A percentile compares a stretch with the other conserved stretches of the same genome.
Evolutionary conservation across 2,888 invertebrate genomes (phyloP).

Genomic region (Scrobipalpa atriplicella): DNA sequence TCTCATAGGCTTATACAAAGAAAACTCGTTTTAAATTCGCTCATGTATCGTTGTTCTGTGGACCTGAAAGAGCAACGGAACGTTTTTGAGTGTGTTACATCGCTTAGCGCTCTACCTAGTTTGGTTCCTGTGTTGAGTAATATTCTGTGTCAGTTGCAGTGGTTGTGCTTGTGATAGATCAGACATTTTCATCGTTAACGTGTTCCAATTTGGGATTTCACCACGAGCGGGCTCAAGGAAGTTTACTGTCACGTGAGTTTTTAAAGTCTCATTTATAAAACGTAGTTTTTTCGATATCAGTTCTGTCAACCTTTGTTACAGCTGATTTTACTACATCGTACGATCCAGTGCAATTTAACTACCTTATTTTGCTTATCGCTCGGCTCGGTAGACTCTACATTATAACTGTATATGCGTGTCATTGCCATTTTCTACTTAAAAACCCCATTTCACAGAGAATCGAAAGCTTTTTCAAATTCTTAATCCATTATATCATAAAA

Average conservation of each 20-base stretch:
- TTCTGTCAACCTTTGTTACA: slow-evolving; percentile 26
- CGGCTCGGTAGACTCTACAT: not conserved
- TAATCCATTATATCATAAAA: not conserved
- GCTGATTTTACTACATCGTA: slow-evolving; percentile 20
- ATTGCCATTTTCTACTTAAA: not conserved
- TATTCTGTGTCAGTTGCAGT: slow-evolving; percentile 79
- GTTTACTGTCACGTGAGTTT: slow-evolving; percentile 79
- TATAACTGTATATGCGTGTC: not conserved
- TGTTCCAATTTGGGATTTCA: slow-evolving; percentile 80
- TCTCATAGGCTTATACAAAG: slow-evolving; percentile 58
- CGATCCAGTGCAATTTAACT: not conserved
- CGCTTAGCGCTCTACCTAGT: slow-evolving; percentile 61
- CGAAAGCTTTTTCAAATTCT: not conserved
- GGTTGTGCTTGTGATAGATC: slow-evolving; percentile 78
- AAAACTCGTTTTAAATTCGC: slow-evolving; percentile 64
- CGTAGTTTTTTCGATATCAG: slow-evolving; percentile 14
- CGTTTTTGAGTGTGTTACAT: slow-evolving; percentile 56
- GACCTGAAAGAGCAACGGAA: slow-evolving; percentile 48
- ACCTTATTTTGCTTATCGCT: not conserved
- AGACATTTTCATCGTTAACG: slow-evolving; percentile 76
- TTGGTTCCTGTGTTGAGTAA: slow-evolving; percentile 77
- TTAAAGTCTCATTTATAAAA: slow-evolving; percentile 5
- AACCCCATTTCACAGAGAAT: not conserved
- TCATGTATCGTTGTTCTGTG: slow-evolving; percentile 52
- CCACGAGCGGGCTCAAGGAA: slow-evolving; percentile 82